A percentile compares a stretch with the other conserved stretches of the same genome.
These are phyloP conservation scores for Pseudochirops corinnae DNA, from an alignment of 2,797 vertebrate species.

Conservation along the genomic window DNA sequence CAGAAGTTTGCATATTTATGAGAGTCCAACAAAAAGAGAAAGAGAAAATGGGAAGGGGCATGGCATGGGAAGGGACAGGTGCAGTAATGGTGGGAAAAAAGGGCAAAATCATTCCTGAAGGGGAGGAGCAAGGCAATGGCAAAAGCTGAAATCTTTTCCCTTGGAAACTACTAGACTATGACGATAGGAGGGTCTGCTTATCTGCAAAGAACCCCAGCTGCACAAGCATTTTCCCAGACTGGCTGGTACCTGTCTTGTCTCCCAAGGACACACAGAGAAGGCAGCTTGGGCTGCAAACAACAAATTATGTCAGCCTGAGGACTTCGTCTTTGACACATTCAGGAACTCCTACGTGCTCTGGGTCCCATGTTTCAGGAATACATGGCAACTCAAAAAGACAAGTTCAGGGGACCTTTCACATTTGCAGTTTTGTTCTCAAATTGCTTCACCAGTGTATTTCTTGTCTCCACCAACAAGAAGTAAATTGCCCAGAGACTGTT, in stretches of 20 bases:
- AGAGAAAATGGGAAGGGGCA: not conserved
- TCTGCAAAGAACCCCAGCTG: not conserved
- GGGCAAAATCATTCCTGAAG: not conserved
- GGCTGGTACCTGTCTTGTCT: not conserved
- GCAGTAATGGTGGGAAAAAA: not conserved
- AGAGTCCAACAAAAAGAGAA: not conserved
- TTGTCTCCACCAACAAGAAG: not conserved
- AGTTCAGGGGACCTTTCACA: not conserved
- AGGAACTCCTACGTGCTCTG: not conserved
- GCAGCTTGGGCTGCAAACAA: not conserved
- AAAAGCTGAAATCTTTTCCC: not conserved
- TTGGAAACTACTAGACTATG: not conserved
- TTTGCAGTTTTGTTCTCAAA: not conserved
- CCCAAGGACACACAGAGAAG: not conserved
- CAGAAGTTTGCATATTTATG: not conserved
- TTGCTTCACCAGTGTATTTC: not conserved
- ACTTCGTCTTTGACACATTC: not conserved
- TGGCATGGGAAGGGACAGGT: too few species aligned
- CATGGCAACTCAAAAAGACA: not conserved
- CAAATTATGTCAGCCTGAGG: not conserved
- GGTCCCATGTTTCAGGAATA: not conserved
- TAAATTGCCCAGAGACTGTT: not conserved
- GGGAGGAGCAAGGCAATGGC: not conserved
- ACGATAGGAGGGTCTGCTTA: not conserved
- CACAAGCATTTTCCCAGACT: not conserved